Percentiles rank a stretch among this genome's conserved stretches.
Evolutionary conservation across 2,888 invertebrate species (phyloP).

Genomic region (Melanostoma scalare): DNA sequence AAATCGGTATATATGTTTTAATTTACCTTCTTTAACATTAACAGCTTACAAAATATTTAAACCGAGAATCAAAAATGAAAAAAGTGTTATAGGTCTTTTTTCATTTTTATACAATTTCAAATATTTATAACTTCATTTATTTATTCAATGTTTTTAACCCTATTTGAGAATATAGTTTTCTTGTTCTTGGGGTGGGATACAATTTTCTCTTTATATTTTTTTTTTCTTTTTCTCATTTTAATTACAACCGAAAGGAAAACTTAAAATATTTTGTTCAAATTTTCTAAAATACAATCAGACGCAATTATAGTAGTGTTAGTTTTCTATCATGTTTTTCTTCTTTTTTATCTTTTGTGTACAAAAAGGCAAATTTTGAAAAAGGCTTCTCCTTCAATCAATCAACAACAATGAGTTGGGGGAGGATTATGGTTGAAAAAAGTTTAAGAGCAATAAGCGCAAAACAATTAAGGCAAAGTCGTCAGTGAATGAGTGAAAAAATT

Average conservation of each 20-base stretch:
- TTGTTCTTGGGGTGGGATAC: conserved; percentile 62
- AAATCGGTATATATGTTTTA: conserved; percentile 42
- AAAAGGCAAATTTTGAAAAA: conserved; percentile 70
- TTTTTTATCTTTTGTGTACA: conserved; percentile 55
- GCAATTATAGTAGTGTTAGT: conserved; percentile 62
- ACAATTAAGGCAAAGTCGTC: conserved; percentile 7
- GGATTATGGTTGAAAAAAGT: conserved; percentile 47
- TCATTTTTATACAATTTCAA: conserved; percentile 16
- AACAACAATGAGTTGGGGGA: conserved; percentile 37
- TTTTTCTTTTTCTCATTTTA: conserved; percentile 10
- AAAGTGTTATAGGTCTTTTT: neutral
- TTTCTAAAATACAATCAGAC: conserved; percentile 69
- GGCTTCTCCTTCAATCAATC: conserved; percentile 65
- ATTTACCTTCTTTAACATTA: conserved; percentile 62
- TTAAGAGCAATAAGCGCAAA: conserved; percentile 22
- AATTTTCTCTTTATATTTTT: conserved; percentile 8
- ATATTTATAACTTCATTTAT: conserved; percentile 27
- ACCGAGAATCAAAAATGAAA: conserved; percentile 59
- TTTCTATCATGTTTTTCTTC: conserved; percentile 27
- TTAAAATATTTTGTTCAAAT: conserved; percentile 37
- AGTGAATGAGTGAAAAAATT: conserved; percentile 5
- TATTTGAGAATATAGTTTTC: conserved; percentile 45
- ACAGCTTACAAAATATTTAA: conserved; percentile 67
- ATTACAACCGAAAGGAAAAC: conserved; percentile 45
- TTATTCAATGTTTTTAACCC: conserved; percentile 29